Conservation (phyloP, 2,888 invertebrate genomes). For the Selenia dentaria region DNA sequence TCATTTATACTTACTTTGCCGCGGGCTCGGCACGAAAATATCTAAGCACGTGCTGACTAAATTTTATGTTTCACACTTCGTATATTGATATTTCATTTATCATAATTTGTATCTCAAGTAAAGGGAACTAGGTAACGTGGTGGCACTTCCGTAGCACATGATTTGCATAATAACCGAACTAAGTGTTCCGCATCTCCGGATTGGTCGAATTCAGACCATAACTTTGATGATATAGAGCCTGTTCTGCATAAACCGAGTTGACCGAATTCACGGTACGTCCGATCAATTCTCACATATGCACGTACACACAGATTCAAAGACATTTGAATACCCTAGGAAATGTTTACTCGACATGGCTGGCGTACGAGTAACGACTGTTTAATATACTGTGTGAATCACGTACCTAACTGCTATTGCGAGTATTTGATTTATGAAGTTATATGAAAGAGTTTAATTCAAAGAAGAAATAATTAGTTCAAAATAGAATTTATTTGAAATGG, state of each 20-base stretch:
- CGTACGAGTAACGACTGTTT: slow-evolving; percentile 5
- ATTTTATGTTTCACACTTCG: slow-evolving; percentile 37
- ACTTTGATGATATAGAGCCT: slow-evolving; percentile 41
- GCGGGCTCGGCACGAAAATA: too few species aligned
- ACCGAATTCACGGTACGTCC: slow-evolving; percentile 53
- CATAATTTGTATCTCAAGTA: slow-evolving; percentile 73
- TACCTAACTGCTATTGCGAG: not conserved
- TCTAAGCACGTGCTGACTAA: too few species aligned
- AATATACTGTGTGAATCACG: slow-evolving; percentile 1
- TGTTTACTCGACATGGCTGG: slow-evolving; percentile 41
- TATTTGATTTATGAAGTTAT: not conserved
- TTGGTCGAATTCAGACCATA: slow-evolving; percentile 52
- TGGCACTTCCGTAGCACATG: slow-evolving; percentile 68
- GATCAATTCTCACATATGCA: slow-evolving; percentile 65
- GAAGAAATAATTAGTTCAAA: too few species aligned
- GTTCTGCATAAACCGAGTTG: slow-evolving; percentile 45
- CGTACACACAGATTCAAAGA: slow-evolving; percentile 54
- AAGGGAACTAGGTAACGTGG: slow-evolving; percentile 71
- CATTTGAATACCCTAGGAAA: slow-evolving; percentile 65
- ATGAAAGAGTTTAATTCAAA: not conserved
- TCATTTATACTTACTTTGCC: too few species aligned
- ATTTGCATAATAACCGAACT: slow-evolving; percentile 79
- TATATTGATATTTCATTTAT: slow-evolving; percentile 64
- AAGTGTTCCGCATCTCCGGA: slow-evolving; percentile 52
- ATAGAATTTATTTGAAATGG: too few species aligned